These are phyloP conservation scores for Cheumatopsyche charites DNA, from an alignment of 1,140 invertebrate species.

Conservation along the genomic window DNA sequence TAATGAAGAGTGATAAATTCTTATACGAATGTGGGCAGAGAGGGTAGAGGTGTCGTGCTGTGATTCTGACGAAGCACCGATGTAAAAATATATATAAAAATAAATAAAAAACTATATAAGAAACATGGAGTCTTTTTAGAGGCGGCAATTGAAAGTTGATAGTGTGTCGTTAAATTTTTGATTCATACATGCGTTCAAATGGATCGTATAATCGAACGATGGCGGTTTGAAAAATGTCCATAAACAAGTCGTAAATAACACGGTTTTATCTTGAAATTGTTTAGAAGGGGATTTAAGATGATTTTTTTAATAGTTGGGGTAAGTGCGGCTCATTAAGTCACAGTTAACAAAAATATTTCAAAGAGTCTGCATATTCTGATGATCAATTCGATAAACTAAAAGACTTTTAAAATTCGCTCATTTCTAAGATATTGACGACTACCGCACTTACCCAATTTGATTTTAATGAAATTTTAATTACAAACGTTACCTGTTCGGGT, in stretches of 20 bases:
- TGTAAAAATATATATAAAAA: neutral
- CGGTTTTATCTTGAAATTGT: neutral
- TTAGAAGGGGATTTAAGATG: neutral
- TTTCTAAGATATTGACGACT: too few relatives aligned
- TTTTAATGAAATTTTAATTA: too few relatives aligned
- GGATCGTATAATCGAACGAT: constrained; percentile 15
- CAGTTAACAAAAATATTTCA: too few relatives aligned
- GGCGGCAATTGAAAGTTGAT: constrained; percentile 19
- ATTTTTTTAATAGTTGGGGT: too few relatives aligned
- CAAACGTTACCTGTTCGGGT: constrained; percentile 94
- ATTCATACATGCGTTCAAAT: neutral
- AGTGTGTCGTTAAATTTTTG: constrained; percentile 21
- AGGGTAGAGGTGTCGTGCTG: neutral
- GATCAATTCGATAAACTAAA: too few relatives aligned
- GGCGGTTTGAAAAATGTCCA: neutral
- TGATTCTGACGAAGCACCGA: neutral
- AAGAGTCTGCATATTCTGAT: too few relatives aligned
- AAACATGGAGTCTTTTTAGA: constrained; percentile 8
- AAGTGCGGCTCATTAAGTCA: too few relatives aligned
- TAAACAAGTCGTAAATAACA: neutral
- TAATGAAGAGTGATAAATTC: constrained; percentile 16
- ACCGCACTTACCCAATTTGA: too few relatives aligned
- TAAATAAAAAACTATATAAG: constrained; percentile 4
- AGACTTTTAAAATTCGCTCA: too few relatives aligned
- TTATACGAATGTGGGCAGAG: neutral